Percentiles rank a stretch among this genome's conserved stretches.
These are phyloP conservation scores for Drosophila truncata DNA, from an alignment of 1,140 invertebrate genomes.

Conservation along the genomic window DNA sequence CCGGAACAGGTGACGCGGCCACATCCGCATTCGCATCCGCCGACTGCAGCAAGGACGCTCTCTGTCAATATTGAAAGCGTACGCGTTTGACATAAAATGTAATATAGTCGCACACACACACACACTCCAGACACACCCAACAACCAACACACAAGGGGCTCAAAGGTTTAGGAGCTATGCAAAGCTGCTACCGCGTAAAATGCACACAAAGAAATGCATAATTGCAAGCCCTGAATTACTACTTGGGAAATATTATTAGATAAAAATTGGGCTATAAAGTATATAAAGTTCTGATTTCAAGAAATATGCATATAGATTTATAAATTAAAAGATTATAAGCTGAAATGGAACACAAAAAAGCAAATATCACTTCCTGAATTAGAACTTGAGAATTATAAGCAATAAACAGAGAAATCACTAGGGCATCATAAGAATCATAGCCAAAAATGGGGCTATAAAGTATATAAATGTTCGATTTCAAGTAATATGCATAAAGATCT, in stretches of 20 bases:
- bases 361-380: not conserved
- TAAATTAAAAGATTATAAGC: fast-evolving
- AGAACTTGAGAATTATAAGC: not conserved
- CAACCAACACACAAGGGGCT: conserved; percentile 6
- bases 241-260: not conserved
- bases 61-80: conserved; percentile 81
- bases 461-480: no score
- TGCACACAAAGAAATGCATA: not conserved
- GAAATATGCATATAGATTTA: not conserved
- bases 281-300: no score
- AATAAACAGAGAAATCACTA: no score
- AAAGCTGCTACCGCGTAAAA: conserved; percentile 10
- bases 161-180: conserved; percentile 7
- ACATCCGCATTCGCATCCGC: conserved; percentile 45
- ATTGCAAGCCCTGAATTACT: not conserved
- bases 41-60: conserved; percentile 30
- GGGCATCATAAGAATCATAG: not conserved
- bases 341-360: fast-evolving
- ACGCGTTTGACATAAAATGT: conserved; percentile 81
- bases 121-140: conserved; percentile 9
- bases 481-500: not conserved
- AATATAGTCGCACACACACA: conserved; percentile 70
- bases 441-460: not conserved
- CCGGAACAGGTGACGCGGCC: conserved; percentile 61
- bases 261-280: not conserved